A percentile compares a stretch with the other conserved stretches of the same genome.
These are phyloP conservation scores for Drosophila aldrichi DNA, from an alignment of 2,888 invertebrate species.

Conservation along the genomic window DNA sequence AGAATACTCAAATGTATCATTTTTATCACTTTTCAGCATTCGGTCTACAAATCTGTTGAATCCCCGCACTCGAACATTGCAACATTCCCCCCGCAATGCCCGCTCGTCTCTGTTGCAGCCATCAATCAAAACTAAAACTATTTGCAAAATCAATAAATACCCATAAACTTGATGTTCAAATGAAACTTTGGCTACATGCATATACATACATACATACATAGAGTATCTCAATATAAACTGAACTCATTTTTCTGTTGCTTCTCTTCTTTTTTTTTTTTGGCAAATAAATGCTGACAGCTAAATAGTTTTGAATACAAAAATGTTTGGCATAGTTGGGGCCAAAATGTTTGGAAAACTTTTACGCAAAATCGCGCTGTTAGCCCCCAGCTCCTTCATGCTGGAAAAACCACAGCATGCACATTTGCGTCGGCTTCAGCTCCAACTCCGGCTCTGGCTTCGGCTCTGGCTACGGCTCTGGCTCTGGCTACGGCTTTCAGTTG, in stretches of 20 bases:
- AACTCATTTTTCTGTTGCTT: constrained; percentile 1
- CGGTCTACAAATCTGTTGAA: constrained; percentile 42
- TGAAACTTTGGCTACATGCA: constrained; percentile 46
- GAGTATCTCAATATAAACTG: constrained; percentile 44
- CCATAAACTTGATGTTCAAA: constrained; percentile 69
- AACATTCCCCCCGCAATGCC: not conserved
- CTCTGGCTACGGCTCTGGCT: constrained; percentile 12
- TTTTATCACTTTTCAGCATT: constrained; percentile 42
- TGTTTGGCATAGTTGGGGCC: constrained; percentile 73
- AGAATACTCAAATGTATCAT: constrained; percentile 23
- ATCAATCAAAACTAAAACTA: constrained; percentile 73
- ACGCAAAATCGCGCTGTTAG: constrained; percentile 66
- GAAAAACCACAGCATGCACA: constrained; percentile 72
- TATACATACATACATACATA: constrained; percentile 24
- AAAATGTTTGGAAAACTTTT: constrained; percentile 77
- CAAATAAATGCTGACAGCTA: constrained; percentile 73
- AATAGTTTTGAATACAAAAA: constrained; percentile 77
- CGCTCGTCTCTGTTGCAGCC: constrained; percentile 26
- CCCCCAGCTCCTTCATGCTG: constrained; percentile 19
- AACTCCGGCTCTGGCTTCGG: constrained; percentile 4
- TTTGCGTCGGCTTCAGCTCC: constrained; percentile 41
- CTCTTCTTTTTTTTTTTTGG: constrained; percentile 14
- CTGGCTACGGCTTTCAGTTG: constrained; percentile 20
- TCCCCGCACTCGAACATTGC: constrained; percentile 29
- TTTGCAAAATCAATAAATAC: constrained; percentile 77